A percentile compares a stretch with the other conserved stretches of the same genome.
Evolutionary conservation across 30 jellyfish, hydroid and myxozoan species (phyloP).

Genomic region (Pelagia noctiluca): DNA sequence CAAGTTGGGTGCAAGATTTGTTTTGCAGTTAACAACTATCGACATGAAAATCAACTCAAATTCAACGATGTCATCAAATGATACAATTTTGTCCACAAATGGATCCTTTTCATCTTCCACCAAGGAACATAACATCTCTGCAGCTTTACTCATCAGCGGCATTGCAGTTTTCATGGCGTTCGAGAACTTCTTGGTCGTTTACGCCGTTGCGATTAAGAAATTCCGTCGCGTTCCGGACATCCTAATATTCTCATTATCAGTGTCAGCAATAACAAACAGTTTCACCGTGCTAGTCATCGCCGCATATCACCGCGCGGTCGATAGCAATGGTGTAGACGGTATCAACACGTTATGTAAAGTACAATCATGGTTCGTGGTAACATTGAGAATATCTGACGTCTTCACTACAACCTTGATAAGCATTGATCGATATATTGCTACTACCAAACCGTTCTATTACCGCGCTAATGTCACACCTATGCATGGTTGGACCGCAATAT

Average conservation of each 20-base stretch:
- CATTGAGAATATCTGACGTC: slow-evolving; percentile 44
- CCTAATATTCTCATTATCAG: slow-evolving; percentile 39
- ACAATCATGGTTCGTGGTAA: slow-evolving; percentile 54
- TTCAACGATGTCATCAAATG: too few relatives aligned
- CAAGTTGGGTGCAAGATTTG: too few relatives aligned
- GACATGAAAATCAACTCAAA: too few relatives aligned
- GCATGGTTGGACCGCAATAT: slow-evolving; percentile 43
- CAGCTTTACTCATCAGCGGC: slow-evolving; percentile 19
- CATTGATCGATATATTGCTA: slow-evolving; percentile 55
- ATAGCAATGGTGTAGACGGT: slow-evolving; percentile 26
- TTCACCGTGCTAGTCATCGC: slow-evolving; percentile 14
- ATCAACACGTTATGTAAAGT: slow-evolving; percentile 22
- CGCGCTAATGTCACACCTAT: slow-evolving; percentile 25
- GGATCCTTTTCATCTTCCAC: slow-evolving; percentile 9
- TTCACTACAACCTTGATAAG: slow-evolving; percentile 60
- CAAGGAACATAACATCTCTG: slow-evolving; percentile 14
- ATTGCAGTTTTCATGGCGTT: slow-evolving; percentile 43
- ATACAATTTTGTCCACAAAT: too few relatives aligned
- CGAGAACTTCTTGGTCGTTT: slow-evolving; percentile 49
- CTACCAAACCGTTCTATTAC: slow-evolving; percentile 55
- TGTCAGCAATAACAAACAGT: slow-evolving; percentile 34
- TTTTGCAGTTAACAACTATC: too few relatives aligned
- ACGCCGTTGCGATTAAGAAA: slow-evolving; percentile 33
- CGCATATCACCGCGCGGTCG: slow-evolving; percentile 42
- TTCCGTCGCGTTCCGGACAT: slow-evolving; percentile 51